phyloP scores from a whole-genome alignment of 2,797 vertebrate species.

The Sebastes cheni region DNA sequence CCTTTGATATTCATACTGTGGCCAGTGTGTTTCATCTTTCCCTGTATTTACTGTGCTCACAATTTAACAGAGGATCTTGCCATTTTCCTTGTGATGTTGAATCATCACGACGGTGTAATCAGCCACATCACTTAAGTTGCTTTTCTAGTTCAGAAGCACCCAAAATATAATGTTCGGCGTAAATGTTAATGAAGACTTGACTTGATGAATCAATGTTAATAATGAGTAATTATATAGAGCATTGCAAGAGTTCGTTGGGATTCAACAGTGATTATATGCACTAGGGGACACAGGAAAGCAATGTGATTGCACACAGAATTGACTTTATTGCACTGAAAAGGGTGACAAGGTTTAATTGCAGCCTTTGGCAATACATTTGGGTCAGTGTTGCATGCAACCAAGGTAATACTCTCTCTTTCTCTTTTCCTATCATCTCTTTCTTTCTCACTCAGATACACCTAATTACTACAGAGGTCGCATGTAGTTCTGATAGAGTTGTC shows the following conservation, averaged over 20 bases:
- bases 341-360: conserved; percentile 57
- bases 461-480: conserved; percentile 33
- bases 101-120: neutral
- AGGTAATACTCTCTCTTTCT: conserved; percentile 12
- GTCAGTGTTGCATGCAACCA: conserved; percentile 17
- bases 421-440: neutral
- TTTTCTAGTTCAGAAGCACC: neutral
- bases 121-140: neutral
- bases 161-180: neutral
- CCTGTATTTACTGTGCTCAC: neutral
- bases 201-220: conserved; percentile 3
- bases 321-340: conserved; percentile 33
- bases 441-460: neutral
- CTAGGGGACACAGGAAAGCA: neutral
- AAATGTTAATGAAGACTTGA: conserved; percentile 6
- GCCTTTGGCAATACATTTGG: conserved; percentile 49
- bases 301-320: conserved; percentile 24
- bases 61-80: neutral
- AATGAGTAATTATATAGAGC: conserved; percentile 19
- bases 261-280: conserved; percentile 1
- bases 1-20: neutral
- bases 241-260: neutral
- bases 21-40: neutral
- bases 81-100: neutral
- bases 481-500: conserved; percentile 36